These are phyloP conservation scores for Cepaea nemoralis DNA, from an alignment of 1,140 invertebrate species.

Conservation along the genomic window DNA sequence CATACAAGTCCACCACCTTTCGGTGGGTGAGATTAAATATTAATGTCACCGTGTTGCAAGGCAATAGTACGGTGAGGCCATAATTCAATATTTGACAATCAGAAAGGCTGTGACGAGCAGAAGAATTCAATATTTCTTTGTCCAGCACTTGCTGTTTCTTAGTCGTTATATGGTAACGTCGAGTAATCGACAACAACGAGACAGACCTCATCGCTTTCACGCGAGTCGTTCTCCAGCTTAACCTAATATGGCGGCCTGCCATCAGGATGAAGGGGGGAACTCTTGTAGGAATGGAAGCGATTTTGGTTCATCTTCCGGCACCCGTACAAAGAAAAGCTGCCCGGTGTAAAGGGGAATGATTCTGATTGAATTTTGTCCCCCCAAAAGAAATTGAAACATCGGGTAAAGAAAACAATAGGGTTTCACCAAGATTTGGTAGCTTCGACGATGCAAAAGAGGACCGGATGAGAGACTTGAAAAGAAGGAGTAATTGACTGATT, in stretches of 20 bases:
- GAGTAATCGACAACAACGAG: constrained; percentile 15
- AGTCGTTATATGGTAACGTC: neutral
- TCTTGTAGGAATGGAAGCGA: neutral
- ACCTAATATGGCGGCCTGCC: constrained; percentile 10
- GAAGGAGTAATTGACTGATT: constrained; percentile 2
- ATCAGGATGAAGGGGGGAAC: constrained; percentile 10
- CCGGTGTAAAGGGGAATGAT: neutral
- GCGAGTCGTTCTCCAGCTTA: neutral
- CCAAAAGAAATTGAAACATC: neutral
- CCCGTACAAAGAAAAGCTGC: neutral
- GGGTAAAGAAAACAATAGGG: neutral
- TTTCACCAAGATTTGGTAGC: neutral
- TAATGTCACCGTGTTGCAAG: constrained; percentile 4
- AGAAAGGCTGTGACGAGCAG: constrained; percentile 9
- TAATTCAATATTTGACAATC: constrained; percentile 10
- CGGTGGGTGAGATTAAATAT: constrained; percentile 23
- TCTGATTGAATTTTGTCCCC: constrained; percentile 9
- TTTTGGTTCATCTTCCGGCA: constrained; percentile 14
- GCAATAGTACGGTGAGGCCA: neutral
- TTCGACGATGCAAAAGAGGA: neutral
- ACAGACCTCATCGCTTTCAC: neutral
- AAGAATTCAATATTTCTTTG: constrained; percentile 25
- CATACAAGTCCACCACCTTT: neutral
- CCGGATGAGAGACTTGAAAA: neutral
- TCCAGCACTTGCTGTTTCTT: constrained; percentile 16